Conservation (phyloP, 2,113 vertebrate species). For the Etheostoma spectabile region DNA sequence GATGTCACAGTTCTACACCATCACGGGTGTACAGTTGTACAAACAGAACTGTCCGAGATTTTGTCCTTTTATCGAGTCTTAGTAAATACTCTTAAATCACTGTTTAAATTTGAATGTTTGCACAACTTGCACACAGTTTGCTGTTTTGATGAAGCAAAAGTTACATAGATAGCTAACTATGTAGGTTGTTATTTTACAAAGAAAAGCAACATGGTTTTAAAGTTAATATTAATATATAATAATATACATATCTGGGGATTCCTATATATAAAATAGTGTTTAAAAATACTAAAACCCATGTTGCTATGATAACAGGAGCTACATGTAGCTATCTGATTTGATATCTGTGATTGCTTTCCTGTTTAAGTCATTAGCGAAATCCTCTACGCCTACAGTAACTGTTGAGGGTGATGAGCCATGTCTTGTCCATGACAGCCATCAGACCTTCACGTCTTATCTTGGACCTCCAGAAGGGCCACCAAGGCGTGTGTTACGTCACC, state of each 20-base stretch:
- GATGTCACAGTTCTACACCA: no score
- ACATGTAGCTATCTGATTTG: background rate
- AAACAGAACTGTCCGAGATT: no score
- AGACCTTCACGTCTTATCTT: background rate
- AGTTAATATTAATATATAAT: background rate
- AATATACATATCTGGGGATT: no score
- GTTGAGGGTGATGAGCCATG: background rate
- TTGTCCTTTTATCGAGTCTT: no score
- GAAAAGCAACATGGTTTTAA: background rate
- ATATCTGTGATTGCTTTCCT: background rate
- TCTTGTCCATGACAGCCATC: conserved; percentile 14
- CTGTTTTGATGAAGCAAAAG: background rate
- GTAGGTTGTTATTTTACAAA: background rate
- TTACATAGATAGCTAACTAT: background rate
- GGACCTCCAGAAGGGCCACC: background rate
- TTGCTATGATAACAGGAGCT: background rate
- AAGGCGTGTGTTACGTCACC: conserved; percentile 52
- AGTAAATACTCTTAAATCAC: no score
- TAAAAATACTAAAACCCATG: background rate
- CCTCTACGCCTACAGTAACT: background rate
- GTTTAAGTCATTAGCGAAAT: background rate
- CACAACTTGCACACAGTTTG: no score
- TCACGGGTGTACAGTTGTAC: no score
- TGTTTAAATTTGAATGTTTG: no score
- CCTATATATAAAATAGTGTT: background rate